Evolutionary conservation across 2,113 vertebrate genomes (phyloP).

Genomic region (Pseudopodoces humilis): DNA sequence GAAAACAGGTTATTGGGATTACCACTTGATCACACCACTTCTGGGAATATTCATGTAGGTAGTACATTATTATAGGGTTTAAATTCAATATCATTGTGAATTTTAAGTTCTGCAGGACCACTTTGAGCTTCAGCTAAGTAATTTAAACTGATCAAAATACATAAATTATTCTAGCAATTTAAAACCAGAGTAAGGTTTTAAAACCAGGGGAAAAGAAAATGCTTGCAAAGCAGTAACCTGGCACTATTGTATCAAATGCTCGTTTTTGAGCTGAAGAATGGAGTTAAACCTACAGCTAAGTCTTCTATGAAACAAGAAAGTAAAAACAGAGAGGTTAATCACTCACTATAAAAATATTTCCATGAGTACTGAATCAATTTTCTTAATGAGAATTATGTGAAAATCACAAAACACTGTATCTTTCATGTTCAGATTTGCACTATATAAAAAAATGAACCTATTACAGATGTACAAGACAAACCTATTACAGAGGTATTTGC

Average conservation of each 20-base stretch:
- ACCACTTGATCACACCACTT: not conserved
- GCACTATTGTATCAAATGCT: not conserved
- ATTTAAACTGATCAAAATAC: not conserved
- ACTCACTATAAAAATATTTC: not conserved
- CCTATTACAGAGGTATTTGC: conserved; percentile 21
- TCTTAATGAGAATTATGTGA: conserved; percentile 2
- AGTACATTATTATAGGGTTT: not conserved
- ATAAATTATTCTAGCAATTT: not conserved
- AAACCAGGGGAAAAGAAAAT: not conserved
- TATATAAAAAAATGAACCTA: conserved; percentile 44
- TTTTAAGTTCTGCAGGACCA: not conserved
- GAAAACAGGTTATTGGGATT: not conserved
- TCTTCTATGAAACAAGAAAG: not conserved
- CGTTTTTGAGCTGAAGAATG: not conserved
- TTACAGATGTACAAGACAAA: conserved; percentile 48
- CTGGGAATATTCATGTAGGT: not conserved
- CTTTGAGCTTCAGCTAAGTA: not conserved
- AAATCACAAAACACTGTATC: conserved; percentile 2
- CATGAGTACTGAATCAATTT: conserved; percentile 16
- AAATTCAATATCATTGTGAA: not conserved
- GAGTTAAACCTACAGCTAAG: not conserved
- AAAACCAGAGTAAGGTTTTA: not conserved
- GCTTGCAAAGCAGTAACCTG: not conserved
- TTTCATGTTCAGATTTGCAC: conserved; percentile 17
- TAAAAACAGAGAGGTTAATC: not conserved